Conservation (phyloP, 2,888 invertebrate genomes). For the Oscheius sp. region DNA sequence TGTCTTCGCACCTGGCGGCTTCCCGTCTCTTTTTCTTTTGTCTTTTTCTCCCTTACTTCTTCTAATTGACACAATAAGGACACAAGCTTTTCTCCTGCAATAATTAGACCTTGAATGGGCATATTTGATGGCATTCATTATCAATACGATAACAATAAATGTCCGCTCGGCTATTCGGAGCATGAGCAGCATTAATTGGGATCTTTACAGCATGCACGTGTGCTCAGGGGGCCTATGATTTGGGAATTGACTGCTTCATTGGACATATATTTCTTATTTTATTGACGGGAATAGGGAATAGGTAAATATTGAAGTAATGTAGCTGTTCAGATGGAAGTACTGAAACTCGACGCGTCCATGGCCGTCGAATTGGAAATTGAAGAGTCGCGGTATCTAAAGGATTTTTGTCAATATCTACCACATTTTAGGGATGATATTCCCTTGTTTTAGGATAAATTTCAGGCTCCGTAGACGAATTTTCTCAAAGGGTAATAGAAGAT, state of each 20-base stretch:
- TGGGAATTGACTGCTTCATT: conserved; percentile 4
- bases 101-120: conserved; percentile 26
- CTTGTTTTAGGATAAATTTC: too few relatives aligned
- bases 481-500: too few relatives aligned
- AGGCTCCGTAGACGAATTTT: too few relatives aligned
- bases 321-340: too few relatives aligned
- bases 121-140: conserved; percentile 35
- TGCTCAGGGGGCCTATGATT: not conserved
- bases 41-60: not conserved
- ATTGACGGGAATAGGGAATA: too few relatives aligned
- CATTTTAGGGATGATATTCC: too few relatives aligned
- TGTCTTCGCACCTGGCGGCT: conserved; percentile 28
- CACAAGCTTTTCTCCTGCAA: not conserved
- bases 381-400: too few relatives aligned
- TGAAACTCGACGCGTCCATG: too few relatives aligned
- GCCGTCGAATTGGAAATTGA: too few relatives aligned
- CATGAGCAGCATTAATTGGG: conserved; percentile 8
- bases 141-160: conserved; percentile 34
- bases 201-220: conserved; percentile 28
- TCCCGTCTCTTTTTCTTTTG: conserved; percentile 1
- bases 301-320: too few relatives aligned
- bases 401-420: too few relatives aligned
- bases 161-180: not conserved
- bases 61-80: conserved; percentile 3
- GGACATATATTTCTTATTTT: not conserved